Base-by-base conservation (phyloP, 2,797 vertebrate genomes). In the Danionella dracula region DNA sequence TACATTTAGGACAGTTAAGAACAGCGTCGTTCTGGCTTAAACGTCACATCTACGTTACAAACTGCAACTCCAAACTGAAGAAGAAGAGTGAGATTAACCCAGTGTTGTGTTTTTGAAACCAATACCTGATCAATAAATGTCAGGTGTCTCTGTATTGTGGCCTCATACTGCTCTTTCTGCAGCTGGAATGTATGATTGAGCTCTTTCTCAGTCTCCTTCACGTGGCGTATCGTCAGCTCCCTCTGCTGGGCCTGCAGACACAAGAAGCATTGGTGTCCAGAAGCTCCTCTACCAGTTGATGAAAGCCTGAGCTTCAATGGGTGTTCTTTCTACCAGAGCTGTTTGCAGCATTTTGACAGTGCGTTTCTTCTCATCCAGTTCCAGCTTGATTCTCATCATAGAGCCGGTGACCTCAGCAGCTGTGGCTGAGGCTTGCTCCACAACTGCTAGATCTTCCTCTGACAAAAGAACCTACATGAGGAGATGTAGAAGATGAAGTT, bases 71-170 rank as follows among this genome's bases (percentile, higher is more conserved):
- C n/a, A n/a, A n/a, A n/a, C n/a, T n/a, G n/a, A n/a, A n/a, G n/a
- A n/a, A n/a, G n/a, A n/a, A n/a, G n/a, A n/a, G n/a, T n/a, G n/a
- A n/a, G n/a, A n/a, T n/a, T n/a, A n/a, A n/a, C n/a, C n/a, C n/a
- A n/a, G 7, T 45, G 27, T 20, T 15, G 15, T n/a, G 4, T 40
- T 15, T 17, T 6, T 11, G 2, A 35, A 4, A 48, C 10, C 9
- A 31, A 19, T 80, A 94, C 95, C 93, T 99, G 95, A 79, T 99
- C 95, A 0, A 99, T 99, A 83, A 99, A 98, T 1, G 89, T 62
- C 54, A 99, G 83, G 54, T 99, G 96, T 34, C 96, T 89, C 84
- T 94, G 93, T 75, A 97, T 92, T 11, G 94, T 92, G 44, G 91
- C 86, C 77, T 99, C 96, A 0, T 98, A 97, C 35, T 98, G 93